phyloP scores from a whole-genome alignment of 1,140 invertebrate species.

The Zaprionus africanus region DNA sequence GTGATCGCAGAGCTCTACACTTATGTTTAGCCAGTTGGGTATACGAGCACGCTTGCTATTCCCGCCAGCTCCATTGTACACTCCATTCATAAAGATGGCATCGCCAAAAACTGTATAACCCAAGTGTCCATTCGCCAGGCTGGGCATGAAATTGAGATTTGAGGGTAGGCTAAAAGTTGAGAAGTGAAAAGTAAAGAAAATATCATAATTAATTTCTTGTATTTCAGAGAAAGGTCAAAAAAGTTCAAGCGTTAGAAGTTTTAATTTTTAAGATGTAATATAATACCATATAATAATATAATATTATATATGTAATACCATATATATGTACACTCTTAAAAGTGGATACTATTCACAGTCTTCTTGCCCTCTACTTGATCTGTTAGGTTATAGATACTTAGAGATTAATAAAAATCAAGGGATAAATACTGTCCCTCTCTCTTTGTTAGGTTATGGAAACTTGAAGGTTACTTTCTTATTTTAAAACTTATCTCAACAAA shows the following conservation, averaged over 20 bases:
- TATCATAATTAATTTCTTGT: background rate
- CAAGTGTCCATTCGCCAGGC: conserved; percentile 86
- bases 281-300: too few relatives aligned
- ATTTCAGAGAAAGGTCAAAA: background rate
- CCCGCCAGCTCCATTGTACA: conserved; percentile 86
- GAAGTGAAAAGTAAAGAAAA: background rate
- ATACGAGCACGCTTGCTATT: conserved; percentile 86
- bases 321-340: background rate
- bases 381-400: too few relatives aligned
- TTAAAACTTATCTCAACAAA: too few relatives aligned
- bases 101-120: conserved; percentile 86
- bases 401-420: too few relatives aligned
- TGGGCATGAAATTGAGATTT: conserved; percentile 86
- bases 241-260: background rate
- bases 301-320: too few relatives aligned
- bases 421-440: too few relatives aligned
- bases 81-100: conserved; percentile 86
- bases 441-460: too few relatives aligned
- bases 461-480: too few relatives aligned
- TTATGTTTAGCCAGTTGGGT: conserved; percentile 86
- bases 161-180: conserved; percentile 83
- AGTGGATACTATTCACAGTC: background rate
- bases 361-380: background rate
- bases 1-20: conserved; percentile 45
- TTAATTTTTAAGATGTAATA: background rate